Evolutionary conservation across 2,797 vertebrate genomes (phyloP).

Genomic region (Eutrigla gurnardus): DNA sequence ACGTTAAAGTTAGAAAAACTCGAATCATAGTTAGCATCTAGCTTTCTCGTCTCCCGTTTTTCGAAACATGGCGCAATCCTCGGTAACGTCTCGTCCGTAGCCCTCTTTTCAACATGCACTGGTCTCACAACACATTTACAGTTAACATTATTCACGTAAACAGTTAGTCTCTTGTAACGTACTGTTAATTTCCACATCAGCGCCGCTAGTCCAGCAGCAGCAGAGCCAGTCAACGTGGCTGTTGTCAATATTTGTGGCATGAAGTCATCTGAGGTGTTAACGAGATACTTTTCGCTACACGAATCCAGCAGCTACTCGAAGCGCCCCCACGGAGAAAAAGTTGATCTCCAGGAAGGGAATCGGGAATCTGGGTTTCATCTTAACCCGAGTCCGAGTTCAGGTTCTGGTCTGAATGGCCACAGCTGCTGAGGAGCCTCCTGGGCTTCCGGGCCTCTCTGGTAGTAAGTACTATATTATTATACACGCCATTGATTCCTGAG

Average conservation of each 20-base stretch:
- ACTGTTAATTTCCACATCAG: not conserved
- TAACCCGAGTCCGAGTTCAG: constrained; percentile 33
- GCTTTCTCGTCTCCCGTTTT: constrained; percentile 22
- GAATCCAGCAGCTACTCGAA: constrained; percentile 1
- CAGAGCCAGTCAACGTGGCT: constrained; percentile 56
- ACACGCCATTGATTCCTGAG: not conserved
- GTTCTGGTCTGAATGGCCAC: constrained; percentile 81
- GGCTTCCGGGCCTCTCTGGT: constrained; percentile 66
- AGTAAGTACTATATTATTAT: constrained; percentile 63
- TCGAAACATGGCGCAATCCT: constrained; percentile 13
- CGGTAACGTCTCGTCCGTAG: not conserved
- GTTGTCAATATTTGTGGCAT: constrained; percentile 42
- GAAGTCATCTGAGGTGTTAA: constrained; percentile 30
- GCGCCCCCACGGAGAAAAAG: not conserved
- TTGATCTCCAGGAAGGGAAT: constrained; percentile 14
- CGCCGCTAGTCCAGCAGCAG: not conserved
- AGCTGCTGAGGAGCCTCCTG: constrained; percentile 78
- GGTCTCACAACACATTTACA: not conserved
- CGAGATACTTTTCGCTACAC: not conserved
- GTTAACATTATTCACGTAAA: too few relatives aligned
- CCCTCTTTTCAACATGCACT: not conserved
- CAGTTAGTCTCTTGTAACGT: too few relatives aligned
- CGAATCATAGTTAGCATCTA: constrained; percentile 28
- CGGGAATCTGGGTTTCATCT: constrained; percentile 25
- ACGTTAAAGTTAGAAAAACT: constrained; percentile 42